Evolutionary conservation across 2,797 vertebrate species (phyloP).

Genomic region (Typhlichthys subterraneus): DNA sequence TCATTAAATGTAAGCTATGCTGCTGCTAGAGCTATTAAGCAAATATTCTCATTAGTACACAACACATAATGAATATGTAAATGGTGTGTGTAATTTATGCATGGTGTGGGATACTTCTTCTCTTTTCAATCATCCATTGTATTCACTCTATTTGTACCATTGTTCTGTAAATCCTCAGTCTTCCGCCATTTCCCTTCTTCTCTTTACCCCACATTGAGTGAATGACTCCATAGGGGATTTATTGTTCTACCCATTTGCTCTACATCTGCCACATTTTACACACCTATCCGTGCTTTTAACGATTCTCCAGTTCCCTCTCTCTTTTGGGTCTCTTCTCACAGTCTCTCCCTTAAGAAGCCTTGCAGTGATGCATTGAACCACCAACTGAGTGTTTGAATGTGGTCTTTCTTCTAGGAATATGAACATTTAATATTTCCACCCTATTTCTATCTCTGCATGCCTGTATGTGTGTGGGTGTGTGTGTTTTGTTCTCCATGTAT

Average conservation of each 20-base stretch:
- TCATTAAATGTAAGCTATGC: slow-evolving; percentile 70
- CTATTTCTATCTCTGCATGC: slow-evolving; percentile 37
- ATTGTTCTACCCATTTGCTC: slow-evolving; percentile 39
- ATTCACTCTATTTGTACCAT: slow-evolving; percentile 58
- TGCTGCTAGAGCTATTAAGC: slow-evolving; percentile 73
- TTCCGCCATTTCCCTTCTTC: slow-evolving; percentile 46
- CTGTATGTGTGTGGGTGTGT: slow-evolving; percentile 19
- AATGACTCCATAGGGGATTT: slow-evolving; percentile 44
- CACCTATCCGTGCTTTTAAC: slow-evolving; percentile 38
- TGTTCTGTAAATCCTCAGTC: slow-evolving; percentile 48
- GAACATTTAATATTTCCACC: slow-evolving; percentile 50
- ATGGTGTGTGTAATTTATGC: slow-evolving; percentile 79
- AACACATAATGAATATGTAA: slow-evolving; percentile 83
- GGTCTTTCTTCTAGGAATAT: slow-evolving; percentile 65
- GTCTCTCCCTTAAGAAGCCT: slow-evolving; percentile 61
- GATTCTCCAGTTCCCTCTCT: slow-evolving; percentile 28
- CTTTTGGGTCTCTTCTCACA: slow-evolving; percentile 28
- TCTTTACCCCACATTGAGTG: slow-evolving; percentile 46
- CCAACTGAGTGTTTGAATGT: slow-evolving; percentile 67
- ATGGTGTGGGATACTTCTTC: slow-evolving; percentile 59
- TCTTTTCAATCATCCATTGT: slow-evolving; percentile 63
- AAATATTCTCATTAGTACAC: slow-evolving; percentile 82
- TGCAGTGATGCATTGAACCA: slow-evolving; percentile 66
- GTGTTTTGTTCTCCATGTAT: neutral
- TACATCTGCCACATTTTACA: slow-evolving; percentile 17